Conservation (phyloP, 2,888 invertebrate genomes). For the Caradrina clavipalpis region DNA sequence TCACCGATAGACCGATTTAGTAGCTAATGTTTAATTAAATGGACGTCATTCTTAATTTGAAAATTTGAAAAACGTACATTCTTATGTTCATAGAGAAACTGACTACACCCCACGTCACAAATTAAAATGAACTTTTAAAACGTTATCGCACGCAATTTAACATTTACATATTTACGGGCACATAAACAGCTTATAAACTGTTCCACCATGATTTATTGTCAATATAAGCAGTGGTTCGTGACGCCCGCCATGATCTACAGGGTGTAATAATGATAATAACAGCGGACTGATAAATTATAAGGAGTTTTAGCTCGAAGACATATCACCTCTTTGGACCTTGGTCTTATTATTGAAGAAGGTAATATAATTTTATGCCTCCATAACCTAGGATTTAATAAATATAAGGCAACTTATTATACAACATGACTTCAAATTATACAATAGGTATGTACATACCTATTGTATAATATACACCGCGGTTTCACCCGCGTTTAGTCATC, state of each 20-base stretch:
- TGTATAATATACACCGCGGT: too few species aligned
- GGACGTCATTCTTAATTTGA: too few species aligned
- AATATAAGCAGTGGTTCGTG: constrained; percentile 27
- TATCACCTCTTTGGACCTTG: constrained; percentile 20
- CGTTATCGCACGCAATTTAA: background rate
- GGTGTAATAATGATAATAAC: constrained; percentile 38
- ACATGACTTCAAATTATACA: too few species aligned
- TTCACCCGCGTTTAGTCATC: too few species aligned
- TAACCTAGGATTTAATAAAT: background rate
- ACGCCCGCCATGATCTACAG: constrained; percentile 44
- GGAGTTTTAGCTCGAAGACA: constrained; percentile 16
- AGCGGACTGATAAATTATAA: constrained; percentile 30
- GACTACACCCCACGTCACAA: too few species aligned
- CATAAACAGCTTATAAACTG: constrained; percentile 22
- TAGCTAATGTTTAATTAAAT: too few species aligned
- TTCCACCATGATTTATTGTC: constrained; percentile 31
- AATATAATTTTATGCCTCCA: background rate
- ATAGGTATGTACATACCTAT: too few species aligned
- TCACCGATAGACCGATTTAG: too few species aligned
- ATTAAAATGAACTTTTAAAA: background rate
- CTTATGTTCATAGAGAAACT: too few species aligned
- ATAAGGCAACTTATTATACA: too few species aligned
- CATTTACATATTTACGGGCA: constrained; percentile 7
- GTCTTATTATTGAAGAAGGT: constrained; percentile 2
- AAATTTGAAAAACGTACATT: too few species aligned